Percentiles rank a stretch among this genome's conserved stretches.
These are phyloP conservation scores for Osmoderma eremita DNA, from an alignment of 2,888 invertebrate genomes.

Conservation along the genomic window DNA sequence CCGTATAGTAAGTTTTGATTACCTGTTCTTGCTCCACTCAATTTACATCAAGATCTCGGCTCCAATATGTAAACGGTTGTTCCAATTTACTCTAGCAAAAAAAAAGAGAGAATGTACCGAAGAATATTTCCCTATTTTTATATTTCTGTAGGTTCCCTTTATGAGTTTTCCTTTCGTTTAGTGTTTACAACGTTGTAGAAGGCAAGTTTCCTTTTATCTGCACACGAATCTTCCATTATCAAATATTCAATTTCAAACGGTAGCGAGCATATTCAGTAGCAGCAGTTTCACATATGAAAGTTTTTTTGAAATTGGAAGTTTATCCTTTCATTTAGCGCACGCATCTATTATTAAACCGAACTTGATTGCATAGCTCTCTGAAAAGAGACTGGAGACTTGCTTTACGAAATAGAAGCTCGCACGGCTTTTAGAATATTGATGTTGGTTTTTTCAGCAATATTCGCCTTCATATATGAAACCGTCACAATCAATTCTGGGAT, in stretches of 20 bases:
- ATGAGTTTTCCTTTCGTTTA: conserved; percentile 47
- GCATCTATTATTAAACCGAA: conserved; percentile 48
- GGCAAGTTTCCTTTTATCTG: conserved; percentile 43
- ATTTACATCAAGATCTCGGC: conserved; percentile 54
- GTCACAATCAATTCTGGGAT: too few relatives aligned
- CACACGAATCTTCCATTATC: conserved; percentile 48
- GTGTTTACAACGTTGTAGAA: conserved; percentile 45
- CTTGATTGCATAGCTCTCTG: conserved; percentile 43
- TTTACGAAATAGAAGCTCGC: conserved; percentile 1
- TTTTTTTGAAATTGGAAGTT: conserved; percentile 46
- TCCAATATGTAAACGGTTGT: conserved; percentile 54
- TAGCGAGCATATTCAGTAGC: conserved; percentile 42
- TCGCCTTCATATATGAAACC: too few relatives aligned
- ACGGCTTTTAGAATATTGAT: conserved; percentile 9
- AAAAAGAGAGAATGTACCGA: conserved; percentile 49
- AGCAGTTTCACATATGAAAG: conserved; percentile 44
- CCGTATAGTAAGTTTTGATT: conserved; percentile 43
- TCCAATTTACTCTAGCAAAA: conserved; percentile 48
- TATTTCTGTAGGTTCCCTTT: conserved; percentile 47
- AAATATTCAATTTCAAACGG: conserved; percentile 51
- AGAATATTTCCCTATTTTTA: conserved; percentile 49
- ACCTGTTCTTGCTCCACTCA: conserved; percentile 50
- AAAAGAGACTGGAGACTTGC: conserved; percentile 1
- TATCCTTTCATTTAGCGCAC: conserved; percentile 46
- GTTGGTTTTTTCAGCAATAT: conserved; percentile 1